Base-by-base conservation (phyloP, 2,797 vertebrate species). In the Echiichthys vipera region DNA sequence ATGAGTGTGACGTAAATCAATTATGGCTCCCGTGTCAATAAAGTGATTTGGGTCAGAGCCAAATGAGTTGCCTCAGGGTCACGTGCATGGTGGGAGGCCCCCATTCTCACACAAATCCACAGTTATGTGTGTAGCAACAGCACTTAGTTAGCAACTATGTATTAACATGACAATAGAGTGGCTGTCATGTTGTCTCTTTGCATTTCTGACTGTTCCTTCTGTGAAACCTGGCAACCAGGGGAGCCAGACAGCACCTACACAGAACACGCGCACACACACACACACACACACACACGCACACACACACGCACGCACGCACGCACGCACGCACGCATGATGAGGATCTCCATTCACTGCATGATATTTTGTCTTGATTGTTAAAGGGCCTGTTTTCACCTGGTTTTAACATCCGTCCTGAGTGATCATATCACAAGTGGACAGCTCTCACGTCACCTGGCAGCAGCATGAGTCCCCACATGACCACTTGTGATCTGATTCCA, bases 141-240 rank as follows among this genome's bases (percentile, higher is more conserved):
- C 55, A 30, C 40, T 42, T 49, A 39, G 34, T 63, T 61, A 61
- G 51, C 22, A 74, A 51, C 72, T 7, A 58, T 46, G 71, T 49
- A 67, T 93, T 91, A 91, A 40, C 91, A 94, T 92, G 67, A 92
- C 82, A 93, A 94, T 77, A 50, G 70, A 58, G 61, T 11, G 47
- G 56, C 72, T 57, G 70, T 65, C 65, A 76, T 71, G 84, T 77
- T 82, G 79, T 46, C 64, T 24, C 50, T 81, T 40, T 40, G 75
- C 67, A 62, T 85, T 78, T 46, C 77, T 74, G 75, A 40, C 65
- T 37, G 72, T 61, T 83, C 81, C 77, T 84, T 83, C 81, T 68
- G 72, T 46, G 70, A 71, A 82, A 63, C 92, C 88, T 91, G 87
- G 92, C 91, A 94, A 94, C 92, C 64, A 69, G 55, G 56, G 73